A percentile compares a stretch with the other conserved stretches of the same genome.
These are phyloP conservation scores for Datnioides undecimradiatus DNA, from an alignment of 2,113 vertebrate species.

Conservation along the genomic window DNA sequence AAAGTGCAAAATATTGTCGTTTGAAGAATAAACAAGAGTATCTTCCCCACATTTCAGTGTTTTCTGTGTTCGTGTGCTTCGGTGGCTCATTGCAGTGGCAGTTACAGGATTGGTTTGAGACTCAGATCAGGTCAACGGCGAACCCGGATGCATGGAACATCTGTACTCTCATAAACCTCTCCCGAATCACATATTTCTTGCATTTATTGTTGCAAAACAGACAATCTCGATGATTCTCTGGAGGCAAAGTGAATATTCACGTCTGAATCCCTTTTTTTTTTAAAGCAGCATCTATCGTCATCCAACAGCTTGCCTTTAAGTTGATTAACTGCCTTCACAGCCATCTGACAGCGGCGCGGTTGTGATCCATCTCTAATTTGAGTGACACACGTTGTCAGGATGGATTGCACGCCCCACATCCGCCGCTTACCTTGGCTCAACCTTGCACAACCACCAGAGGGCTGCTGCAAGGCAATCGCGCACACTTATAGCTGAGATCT, in stretches of 20 bases:
- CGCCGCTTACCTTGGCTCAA: neutral
- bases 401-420: neutral
- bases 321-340: constrained; percentile 16
- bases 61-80: neutral
- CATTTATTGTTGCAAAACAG: constrained; percentile 13
- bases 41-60: neutral
- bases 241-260: constrained; percentile 45
- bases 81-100: neutral
- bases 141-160: neutral
- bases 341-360: constrained; percentile 17
- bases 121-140: neutral
- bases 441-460: neutral
- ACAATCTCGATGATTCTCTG: constrained; percentile 8
- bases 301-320: constrained; percentile 34
- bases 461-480: no score
- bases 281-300: constrained; percentile 36
- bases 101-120: neutral
- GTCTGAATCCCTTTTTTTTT: no score
- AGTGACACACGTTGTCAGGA: constrained; percentile 10
- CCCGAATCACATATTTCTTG: constrained; percentile 3
- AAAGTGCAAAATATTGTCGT: neutral
- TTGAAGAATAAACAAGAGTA: neutral
- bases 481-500: neutral
- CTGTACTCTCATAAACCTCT: constrained; percentile 5
- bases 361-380: constrained; percentile 15